Evolutionary conservation across 2,888 invertebrate species (phyloP).

Genomic region (Antitype chi): DNA sequence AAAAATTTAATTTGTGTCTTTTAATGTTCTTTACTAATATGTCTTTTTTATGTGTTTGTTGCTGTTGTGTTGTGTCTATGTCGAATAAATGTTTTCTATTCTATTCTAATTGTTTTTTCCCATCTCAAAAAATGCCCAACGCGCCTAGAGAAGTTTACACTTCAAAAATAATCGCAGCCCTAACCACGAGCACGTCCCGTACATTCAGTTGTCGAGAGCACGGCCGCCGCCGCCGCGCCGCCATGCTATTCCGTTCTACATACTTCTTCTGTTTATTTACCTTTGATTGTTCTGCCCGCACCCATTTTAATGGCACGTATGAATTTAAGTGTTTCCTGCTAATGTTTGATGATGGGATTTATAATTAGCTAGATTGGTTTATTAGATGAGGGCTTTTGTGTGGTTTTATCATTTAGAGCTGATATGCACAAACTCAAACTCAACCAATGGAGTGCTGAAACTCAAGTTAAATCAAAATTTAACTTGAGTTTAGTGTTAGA

Average conservation of each 20-base stretch:
- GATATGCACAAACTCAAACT: too few relatives aligned
- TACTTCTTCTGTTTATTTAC: constrained; percentile 62
- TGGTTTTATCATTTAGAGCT: neutral
- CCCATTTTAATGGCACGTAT: constrained; percentile 43
- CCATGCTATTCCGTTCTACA: constrained; percentile 47
- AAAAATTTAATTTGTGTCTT: too few relatives aligned
- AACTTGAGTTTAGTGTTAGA: neutral
- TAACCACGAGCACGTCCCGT: constrained; percentile 37
- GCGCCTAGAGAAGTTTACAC: too few relatives aligned
- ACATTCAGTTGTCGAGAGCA: constrained; percentile 56
- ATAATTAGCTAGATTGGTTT: constrained; percentile 52
- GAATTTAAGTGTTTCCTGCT: constrained; percentile 56
- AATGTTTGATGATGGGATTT: constrained; percentile 48
- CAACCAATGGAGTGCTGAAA: too few relatives aligned
- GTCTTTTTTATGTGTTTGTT: too few relatives aligned
- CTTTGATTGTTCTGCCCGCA: constrained; percentile 52
- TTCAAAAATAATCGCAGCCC: constrained; percentile 46
- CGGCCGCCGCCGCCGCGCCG: constrained; percentile 11
- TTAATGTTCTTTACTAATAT: too few relatives aligned
- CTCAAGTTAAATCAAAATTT: too few relatives aligned
- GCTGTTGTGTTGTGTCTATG: too few relatives aligned
- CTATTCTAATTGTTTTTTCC: too few relatives aligned
- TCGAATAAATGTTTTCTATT: too few relatives aligned
- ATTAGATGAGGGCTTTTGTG: constrained; percentile 13
- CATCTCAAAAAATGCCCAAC: too few relatives aligned